These are phyloP conservation scores for Petrosia ficiformis DNA, from an alignment of 37 sponge, comb jelly and placozoan species.

Conservation along the genomic window DNA sequence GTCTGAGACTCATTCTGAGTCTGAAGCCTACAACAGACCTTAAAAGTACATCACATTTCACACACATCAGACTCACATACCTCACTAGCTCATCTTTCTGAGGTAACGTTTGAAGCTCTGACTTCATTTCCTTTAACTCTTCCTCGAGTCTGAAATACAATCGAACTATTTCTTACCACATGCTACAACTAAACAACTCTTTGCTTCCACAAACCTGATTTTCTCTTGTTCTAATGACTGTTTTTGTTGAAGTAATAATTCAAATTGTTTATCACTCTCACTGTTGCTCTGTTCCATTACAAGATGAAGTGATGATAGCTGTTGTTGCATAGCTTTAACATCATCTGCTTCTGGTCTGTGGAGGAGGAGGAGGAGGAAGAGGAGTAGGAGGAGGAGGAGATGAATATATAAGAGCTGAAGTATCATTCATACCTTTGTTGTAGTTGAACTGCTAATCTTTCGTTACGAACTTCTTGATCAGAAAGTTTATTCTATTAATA, in stretches of 20 bases:
- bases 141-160: slow-evolving; percentile 2
- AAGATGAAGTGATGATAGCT: slow-evolving; percentile 63
- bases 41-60: neutral
- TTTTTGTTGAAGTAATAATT: neutral
- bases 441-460: slow-evolving; percentile 46
- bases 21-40: slow-evolving; percentile 10
- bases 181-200: too few species aligned
- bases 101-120: neutral
- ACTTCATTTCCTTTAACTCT: slow-evolving; percentile 3
- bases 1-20: slow-evolving; percentile 14
- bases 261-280: slow-evolving; percentile 34
- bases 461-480: slow-evolving; percentile 73
- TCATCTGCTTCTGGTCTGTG: slow-evolving; percentile 67
- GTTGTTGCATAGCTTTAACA: slow-evolving; percentile 61
- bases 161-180: too few species aligned
- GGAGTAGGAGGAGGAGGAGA: neutral
- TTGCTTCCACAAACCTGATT: neutral
- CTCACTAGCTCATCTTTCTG: neutral
- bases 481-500: slow-evolving; percentile 32
- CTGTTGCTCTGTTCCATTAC: slow-evolving; percentile 43
- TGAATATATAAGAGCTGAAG: neutral
- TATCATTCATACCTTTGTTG: slow-evolving; percentile 48
- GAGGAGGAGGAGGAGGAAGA: slow-evolving; percentile 2
- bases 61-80: neutral
- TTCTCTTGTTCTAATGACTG: neutral